Conservation (phyloP, 2,888 invertebrate species). For the Pyrrhia umbra region DNA sequence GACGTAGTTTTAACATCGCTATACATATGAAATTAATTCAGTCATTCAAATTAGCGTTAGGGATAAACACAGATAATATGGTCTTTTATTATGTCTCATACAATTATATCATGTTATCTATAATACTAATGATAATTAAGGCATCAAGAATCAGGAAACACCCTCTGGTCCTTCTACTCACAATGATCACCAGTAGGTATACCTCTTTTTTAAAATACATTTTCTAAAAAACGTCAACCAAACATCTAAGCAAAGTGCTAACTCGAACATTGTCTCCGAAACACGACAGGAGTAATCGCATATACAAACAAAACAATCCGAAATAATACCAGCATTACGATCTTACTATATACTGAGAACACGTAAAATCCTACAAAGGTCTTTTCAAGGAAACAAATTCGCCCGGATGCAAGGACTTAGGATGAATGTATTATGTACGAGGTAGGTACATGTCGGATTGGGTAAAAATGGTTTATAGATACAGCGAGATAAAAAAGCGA, state of each 20-base stretch:
- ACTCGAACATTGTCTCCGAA: constrained; percentile 36
- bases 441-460: constrained; percentile 71
- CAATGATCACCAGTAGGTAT: no score
- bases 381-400: constrained; percentile 70
- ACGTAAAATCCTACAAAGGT: constrained; percentile 60
- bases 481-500: constrained; percentile 39
- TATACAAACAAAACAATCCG: constrained; percentile 64
- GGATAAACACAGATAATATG: no score
- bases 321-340: constrained; percentile 65
- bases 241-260: neutral
- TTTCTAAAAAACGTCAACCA: neutral
- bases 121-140: no score
- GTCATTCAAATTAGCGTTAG: no score
- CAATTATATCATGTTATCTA: no score
- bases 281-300: constrained; percentile 44
- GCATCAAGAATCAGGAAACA: no score
- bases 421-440: constrained; percentile 76
- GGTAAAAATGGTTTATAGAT: constrained; percentile 63
- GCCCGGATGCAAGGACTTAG: constrained; percentile 70
- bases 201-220: neutral
- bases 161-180: neutral
- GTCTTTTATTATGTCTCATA: no score
- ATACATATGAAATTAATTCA: no score
- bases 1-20: no score
- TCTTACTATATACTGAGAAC: constrained; percentile 53